Evolutionary conservation across 1,140 invertebrate species (phyloP).

Genomic region (Vanessa tameamea): DNA sequence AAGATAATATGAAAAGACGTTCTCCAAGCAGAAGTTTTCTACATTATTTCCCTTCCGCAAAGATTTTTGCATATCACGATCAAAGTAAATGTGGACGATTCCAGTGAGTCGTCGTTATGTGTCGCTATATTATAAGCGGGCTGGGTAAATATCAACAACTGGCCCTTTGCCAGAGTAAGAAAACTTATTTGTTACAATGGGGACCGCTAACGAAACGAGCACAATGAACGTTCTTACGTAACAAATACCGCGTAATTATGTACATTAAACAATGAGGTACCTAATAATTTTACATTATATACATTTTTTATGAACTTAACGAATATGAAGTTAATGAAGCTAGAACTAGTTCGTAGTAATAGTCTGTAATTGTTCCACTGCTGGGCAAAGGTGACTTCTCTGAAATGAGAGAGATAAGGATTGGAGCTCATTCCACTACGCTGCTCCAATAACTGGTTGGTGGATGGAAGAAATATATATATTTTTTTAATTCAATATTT

Average conservation of each 20-base stretch:
- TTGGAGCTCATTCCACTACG: no score
- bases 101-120: conserved; percentile 25
- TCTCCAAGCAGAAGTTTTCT: conserved; percentile 17
- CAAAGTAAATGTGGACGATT: conserved; percentile 32
- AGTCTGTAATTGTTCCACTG: no score
- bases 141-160: conserved; percentile 35
- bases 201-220: conserved; percentile 16
- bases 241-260: conserved; percentile 1
- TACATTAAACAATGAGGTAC: background rate
- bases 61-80: conserved; percentile 44
- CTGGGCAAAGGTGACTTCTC: no score
- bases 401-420: no score
- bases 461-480: no score
- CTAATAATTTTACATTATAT: background rate
- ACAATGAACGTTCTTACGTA: conserved; percentile 15
- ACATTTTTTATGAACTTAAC: background rate
- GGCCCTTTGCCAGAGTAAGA: conserved; percentile 35
- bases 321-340: no score
- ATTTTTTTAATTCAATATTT: no score
- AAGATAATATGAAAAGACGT: background rate
- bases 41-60: conserved; percentile 32
- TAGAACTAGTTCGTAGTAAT: no score
- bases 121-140: conserved; percentile 37
- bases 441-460: no score
- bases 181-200: conserved; percentile 34